Percentiles rank a stretch among this genome's conserved stretches.
Evolutionary conservation across 2,113 vertebrate genomes (phyloP).

Genomic region (Indicator indicator): DNA sequence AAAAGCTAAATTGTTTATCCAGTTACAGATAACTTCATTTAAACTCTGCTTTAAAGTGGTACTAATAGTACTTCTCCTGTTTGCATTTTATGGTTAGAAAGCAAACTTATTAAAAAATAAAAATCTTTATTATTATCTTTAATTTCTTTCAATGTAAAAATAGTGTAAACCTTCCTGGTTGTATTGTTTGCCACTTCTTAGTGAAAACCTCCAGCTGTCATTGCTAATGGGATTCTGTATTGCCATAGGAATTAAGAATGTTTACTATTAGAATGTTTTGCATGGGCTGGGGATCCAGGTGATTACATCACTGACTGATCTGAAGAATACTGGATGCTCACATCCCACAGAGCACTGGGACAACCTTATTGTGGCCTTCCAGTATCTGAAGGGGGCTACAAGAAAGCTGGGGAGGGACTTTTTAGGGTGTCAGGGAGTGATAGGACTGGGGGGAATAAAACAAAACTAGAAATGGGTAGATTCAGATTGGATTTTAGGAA

Average conservation of each 20-base stretch:
- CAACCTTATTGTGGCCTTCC: neutral
- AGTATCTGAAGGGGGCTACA: no score
- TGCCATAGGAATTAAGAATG: neutral
- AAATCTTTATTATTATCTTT: neutral
- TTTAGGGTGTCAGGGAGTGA: no score
- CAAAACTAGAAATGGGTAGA: no score
- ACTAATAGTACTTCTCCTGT: constrained; percentile 20
- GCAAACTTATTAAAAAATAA: neutral
- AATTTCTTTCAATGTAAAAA: neutral
- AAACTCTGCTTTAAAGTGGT: constrained; percentile 6
- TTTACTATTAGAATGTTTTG: neutral
- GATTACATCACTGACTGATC: constrained; percentile 2
- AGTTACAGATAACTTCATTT: constrained; percentile 54
- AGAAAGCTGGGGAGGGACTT: no score
- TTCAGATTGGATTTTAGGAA: no score
- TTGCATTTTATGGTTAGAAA: constrained; percentile 6
- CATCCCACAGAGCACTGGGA: neutral
- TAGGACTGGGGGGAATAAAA: no score
- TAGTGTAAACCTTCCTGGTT: neutral
- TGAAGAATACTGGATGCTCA: neutral
- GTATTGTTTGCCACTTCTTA: constrained; percentile 4
- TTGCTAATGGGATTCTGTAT: neutral
- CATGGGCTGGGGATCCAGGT: neutral
- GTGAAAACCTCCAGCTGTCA: neutral
- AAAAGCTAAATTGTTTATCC: constrained; percentile 32